These are phyloP conservation scores for Nyleta sp. DNA, from an alignment of 2,888 invertebrate species.

Conservation along the genomic window DNA sequence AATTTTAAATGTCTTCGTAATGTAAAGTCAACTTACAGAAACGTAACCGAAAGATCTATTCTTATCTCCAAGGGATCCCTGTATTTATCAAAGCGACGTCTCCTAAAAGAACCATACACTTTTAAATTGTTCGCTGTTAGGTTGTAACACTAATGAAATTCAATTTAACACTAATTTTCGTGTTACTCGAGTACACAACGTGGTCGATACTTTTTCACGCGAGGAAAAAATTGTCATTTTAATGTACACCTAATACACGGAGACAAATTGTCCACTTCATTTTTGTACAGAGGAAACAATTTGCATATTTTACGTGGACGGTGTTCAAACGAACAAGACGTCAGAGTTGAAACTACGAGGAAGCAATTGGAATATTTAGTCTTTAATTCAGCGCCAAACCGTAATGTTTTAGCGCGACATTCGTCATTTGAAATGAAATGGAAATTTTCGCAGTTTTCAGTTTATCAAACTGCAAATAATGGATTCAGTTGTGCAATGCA, in stretches of 20 bases:
- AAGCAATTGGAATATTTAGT: too few species aligned
- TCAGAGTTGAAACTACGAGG: too few species aligned
- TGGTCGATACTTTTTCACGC: slow-evolving; percentile 12
- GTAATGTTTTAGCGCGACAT: too few species aligned
- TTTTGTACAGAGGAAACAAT: neutral
- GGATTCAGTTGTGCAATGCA: too few species aligned
- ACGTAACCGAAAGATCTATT: slow-evolving; percentile 43
- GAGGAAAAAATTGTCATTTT: slow-evolving; percentile 20
- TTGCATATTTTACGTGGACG: too few species aligned
- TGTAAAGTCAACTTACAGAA: slow-evolving; percentile 57
- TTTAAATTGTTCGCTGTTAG: slow-evolving; percentile 32
- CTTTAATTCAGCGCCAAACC: too few species aligned
- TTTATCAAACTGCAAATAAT: too few species aligned
- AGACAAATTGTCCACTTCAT: slow-evolving; percentile 12
- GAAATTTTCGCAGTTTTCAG: too few species aligned
- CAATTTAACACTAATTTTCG: slow-evolving; percentile 46
- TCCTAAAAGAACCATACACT: slow-evolving; percentile 54
- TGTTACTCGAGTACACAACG: slow-evolving; percentile 29
- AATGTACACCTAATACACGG: slow-evolving; percentile 20
- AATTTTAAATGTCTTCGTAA: slow-evolving; percentile 38
- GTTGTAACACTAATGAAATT: slow-evolving; percentile 45
- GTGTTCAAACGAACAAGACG: too few species aligned
- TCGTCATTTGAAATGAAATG: too few species aligned
- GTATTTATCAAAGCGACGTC: slow-evolving; percentile 49
- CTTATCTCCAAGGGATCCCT: slow-evolving; percentile 42